A percentile compares a stretch with the other conserved stretches of the same genome.
phyloP scores from a whole-genome alignment of 2,888 invertebrate species.

The Drosophila mercatorum region DNA sequence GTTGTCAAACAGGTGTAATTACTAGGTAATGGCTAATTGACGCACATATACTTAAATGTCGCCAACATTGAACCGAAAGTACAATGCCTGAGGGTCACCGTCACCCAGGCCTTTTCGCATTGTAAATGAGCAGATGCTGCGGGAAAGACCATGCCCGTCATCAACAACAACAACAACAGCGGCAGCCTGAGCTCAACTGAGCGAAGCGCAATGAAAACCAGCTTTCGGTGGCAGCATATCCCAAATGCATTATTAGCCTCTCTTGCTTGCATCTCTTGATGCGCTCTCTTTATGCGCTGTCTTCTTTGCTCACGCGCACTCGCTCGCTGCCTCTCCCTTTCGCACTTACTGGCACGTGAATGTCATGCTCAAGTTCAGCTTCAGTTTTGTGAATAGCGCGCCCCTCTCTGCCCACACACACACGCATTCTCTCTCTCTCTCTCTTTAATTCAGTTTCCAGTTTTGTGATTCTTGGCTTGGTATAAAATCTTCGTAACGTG shows the following conservation, averaged over 20 bases:
- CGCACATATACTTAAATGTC: constrained; percentile 14
- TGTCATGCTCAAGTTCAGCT: constrained; percentile 72
- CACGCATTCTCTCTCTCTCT: constrained; percentile 16
- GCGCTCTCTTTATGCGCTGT: constrained; percentile 7
- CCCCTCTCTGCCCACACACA: neutral
- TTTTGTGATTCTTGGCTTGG: constrained; percentile 71
- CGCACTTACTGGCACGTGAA: constrained; percentile 53
- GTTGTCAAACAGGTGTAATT: constrained; percentile 67
- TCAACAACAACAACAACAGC: constrained; percentile 23
- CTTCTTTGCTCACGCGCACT: constrained; percentile 5
- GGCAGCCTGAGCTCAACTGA: constrained; percentile 8
- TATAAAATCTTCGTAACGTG: constrained; percentile 69
- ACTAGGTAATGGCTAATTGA: constrained; percentile 61
- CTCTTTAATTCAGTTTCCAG: constrained; percentile 47
- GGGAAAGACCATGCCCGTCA: constrained; percentile 19
- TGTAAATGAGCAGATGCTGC: constrained; percentile 21
- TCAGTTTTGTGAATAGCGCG: constrained; percentile 13
- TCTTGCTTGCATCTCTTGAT: constrained; percentile 41
- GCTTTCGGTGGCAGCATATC: constrained; percentile 68
- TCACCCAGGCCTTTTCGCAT: constrained; percentile 20
- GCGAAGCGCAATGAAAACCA: constrained; percentile 58
- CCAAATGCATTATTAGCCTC: constrained; percentile 50
- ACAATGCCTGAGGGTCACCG: constrained; percentile 60
- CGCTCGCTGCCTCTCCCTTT: constrained; percentile 12
- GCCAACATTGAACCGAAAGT: constrained; percentile 56